A percentile compares a stretch with the other conserved stretches of the same genome.
Evolutionary conservation across 1,140 invertebrate genomes (phyloP).

Genomic region (Matsumurasca onukii): DNA sequence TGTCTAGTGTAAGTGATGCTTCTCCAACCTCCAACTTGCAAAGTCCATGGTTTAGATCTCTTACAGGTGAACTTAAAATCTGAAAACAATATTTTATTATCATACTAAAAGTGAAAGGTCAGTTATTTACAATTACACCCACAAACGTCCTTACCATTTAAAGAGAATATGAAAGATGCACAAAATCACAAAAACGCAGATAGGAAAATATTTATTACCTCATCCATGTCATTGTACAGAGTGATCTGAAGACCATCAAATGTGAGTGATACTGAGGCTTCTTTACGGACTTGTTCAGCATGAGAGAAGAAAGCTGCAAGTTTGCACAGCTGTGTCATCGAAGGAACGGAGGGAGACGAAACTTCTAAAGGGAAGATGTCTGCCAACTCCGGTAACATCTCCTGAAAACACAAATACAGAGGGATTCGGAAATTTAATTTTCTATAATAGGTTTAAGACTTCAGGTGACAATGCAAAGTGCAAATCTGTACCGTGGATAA

Average conservation of each 20-base stretch:
- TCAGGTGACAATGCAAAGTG: too few relatives aligned
- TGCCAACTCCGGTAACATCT: slow-evolving; percentile 39
- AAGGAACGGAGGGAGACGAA: slow-evolving; percentile 38
- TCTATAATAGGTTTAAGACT: too few relatives aligned
- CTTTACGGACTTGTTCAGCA: slow-evolving; percentile 62
- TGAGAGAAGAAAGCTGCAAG: slow-evolving; percentile 73
- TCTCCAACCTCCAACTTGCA: slow-evolving; percentile 73
- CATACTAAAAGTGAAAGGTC: too few relatives aligned
- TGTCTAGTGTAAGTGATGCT: slow-evolving; percentile 59
- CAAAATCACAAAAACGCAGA: too few relatives aligned
- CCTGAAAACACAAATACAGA: too few relatives aligned
- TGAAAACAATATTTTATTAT: too few relatives aligned
- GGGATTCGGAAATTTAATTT: too few relatives aligned
- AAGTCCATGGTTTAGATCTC: slow-evolving; percentile 69
- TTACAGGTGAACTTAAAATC: slow-evolving; percentile 69
- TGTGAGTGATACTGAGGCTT: slow-evolving; percentile 57
- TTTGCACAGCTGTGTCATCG: slow-evolving; percentile 65
- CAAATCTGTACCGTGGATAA: too few relatives aligned
- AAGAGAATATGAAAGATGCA: too few relatives aligned
- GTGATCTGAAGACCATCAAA: slow-evolving; percentile 68
- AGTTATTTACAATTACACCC: too few relatives aligned
- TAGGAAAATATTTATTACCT: too few relatives aligned
- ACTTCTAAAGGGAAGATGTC: slow-evolving; percentile 40
- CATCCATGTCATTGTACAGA: slow-evolving; percentile 71
- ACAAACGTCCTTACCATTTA: too few relatives aligned